phyloP scores from a whole-genome alignment of 2,113 vertebrate genomes.

The Nothobranchius furzeri region DNA sequence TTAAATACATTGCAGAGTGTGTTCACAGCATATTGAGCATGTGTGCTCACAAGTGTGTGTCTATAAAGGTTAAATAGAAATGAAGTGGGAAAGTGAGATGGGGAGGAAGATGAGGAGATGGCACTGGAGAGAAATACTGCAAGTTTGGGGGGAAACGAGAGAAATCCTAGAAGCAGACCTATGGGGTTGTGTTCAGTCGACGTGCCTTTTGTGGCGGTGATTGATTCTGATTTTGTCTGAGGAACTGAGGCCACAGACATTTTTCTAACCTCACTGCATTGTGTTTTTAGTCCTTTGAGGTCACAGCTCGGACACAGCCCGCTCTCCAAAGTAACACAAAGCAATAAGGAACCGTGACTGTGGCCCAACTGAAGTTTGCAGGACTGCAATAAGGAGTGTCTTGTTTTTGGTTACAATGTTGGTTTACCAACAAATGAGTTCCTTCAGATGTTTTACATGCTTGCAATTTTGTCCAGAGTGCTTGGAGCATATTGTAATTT shows the following conservation, averaged over 20 bases:
- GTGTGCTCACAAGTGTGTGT: conserved; percentile 35
- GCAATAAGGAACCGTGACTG: neutral
- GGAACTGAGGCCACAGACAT: conserved; percentile 23
- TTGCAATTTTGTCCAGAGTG: neutral
- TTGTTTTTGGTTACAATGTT: neutral
- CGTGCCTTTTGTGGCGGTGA: conserved; percentile 46
- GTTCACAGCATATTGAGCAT: conserved; percentile 37
- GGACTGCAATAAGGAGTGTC: conserved; percentile 7
- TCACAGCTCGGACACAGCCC: conserved; percentile 18
- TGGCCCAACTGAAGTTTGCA: neutral
- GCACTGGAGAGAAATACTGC: conserved; percentile 34
- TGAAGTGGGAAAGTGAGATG: conserved; percentile 16
- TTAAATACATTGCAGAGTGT: conserved; percentile 60
- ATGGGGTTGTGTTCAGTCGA: conserved; percentile 36
- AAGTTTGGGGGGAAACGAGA: conserved; percentile 18
- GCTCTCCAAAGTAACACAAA: conserved; percentile 21
- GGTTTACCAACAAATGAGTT: no score
- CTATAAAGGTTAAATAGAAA: conserved; percentile 72
- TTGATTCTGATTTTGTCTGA: conserved; percentile 57
- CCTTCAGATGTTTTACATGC: no score
- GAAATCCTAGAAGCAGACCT: conserved; percentile 48
- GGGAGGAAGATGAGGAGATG: conserved; percentile 46
- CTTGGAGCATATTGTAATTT: neutral
- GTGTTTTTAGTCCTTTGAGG: conserved; percentile 55
- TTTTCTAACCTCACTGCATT: conserved; percentile 28